Evolutionary conservation across 2,888 invertebrate genomes (phyloP), one percentile per base, ranked within the genome.

Genomic region (Osedax fenrisi): DNA sequence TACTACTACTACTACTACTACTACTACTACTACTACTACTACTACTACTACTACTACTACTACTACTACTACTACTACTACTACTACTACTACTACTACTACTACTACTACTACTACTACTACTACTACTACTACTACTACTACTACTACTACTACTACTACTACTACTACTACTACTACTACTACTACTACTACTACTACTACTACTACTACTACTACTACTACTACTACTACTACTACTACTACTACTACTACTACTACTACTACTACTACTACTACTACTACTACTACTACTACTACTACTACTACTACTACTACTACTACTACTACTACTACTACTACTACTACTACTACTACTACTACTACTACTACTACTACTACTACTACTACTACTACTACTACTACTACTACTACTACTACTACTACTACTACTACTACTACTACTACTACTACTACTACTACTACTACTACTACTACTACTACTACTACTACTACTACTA

Each of bases 11-110:
- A 56, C 56, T 56, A 56, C 56, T 56, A 56, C 56, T 56, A 56
- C 56, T 56, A 56, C 56, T 56, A 56, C 56, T 56, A 56, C 56
- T 56, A 56, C 56, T 56, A 56, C 56, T 56, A 56, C 56, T 56
- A 56, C 56, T 56, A 56, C 17, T 56, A 56, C 56, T 56, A 56
- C 56, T 56, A 56, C 56, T 56, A 56, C 56, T 56, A 56, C 56
- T 17, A 56, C 56, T n/a, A 17, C 56, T 56, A 56, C 56, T 56
- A 56, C 56, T 56, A 56, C 56, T 56, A 56, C 56, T 56, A 56
- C 56, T 56, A 56, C 56, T 56, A 56, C 56, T 56, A 56, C 10
- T 56, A 56, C 56, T 56, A 56, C 17, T 56, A 56, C 56, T 56
- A 56, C 10, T 56, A 56, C 56, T 56, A 56, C 56, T 56, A 56